phyloP scores from a whole-genome alignment of 2,888 invertebrate species.

The Nemurella pictetii region DNA sequence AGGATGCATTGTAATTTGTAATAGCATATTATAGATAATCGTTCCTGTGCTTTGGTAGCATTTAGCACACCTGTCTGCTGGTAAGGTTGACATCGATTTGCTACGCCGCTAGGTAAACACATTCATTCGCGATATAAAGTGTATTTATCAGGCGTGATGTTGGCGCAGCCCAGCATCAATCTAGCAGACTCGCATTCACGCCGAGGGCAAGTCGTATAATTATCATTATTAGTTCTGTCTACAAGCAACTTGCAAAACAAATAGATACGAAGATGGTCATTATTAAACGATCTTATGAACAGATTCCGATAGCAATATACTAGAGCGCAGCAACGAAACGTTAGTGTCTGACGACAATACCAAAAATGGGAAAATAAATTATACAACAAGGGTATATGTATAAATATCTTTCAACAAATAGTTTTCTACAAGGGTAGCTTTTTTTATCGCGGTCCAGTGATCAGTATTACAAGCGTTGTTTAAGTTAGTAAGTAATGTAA shows the following conservation, averaged over 20 bases:
- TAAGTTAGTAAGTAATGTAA: neutral
- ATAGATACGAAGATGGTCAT: neutral
- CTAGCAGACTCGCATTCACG: neutral
- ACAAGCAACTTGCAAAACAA: neutral
- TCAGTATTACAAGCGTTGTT: neutral
- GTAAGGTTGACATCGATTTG: neutral
- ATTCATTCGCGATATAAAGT: slow-evolving; percentile 6
- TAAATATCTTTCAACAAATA: neutral
- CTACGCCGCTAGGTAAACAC: neutral
- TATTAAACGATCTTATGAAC: neutral
- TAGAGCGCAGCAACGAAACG: neutral
- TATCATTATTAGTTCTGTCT: neutral
- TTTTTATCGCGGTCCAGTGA: neutral
- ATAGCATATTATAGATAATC: neutral
- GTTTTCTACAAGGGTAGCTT: neutral
- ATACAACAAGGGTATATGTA: neutral
- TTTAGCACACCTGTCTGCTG: neutral
- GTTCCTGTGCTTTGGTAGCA: neutral
- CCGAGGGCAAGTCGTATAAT: neutral
- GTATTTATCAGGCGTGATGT: slow-evolving; percentile 1
- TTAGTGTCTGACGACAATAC: no score
- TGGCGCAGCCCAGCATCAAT: slow-evolving; percentile 15
- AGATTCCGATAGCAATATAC: neutral
- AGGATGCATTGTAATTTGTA: neutral
- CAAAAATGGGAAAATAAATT: neutral